These are phyloP conservation scores for Gonatopus flavifemur DNA, from an alignment of 1,140 invertebrate genomes.

Conservation along the genomic window DNA sequence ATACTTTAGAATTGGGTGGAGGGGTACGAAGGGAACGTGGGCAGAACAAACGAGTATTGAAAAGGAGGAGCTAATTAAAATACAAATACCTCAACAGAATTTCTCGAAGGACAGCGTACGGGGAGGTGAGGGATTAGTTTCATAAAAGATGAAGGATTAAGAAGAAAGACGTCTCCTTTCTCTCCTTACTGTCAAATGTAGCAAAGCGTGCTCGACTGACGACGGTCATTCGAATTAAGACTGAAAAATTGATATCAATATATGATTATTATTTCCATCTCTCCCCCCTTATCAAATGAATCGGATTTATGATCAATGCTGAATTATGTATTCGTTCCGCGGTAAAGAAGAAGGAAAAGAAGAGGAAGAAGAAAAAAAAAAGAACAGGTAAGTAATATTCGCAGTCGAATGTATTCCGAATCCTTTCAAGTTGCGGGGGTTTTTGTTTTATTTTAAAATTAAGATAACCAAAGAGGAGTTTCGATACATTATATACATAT, in stretches of 20 bases:
- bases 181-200: slow-evolving; percentile 33
- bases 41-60: slow-evolving; percentile 46
- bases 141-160: slow-evolving; percentile 29
- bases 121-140: slow-evolving; percentile 40
- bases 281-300: too few species aligned
- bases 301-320: slow-evolving; percentile 35
- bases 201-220: too few species aligned
- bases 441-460: too few species aligned
- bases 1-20: slow-evolving; percentile 16
- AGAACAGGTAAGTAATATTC: neutral
- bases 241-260: too few species aligned
- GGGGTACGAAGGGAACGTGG: slow-evolving; percentile 17
- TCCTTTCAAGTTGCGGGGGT: too few species aligned
- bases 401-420: too few species aligned
- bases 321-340: too few species aligned
- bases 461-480: too few species aligned
- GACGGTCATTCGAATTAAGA: too few species aligned
- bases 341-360: neutral
- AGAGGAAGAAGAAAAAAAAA: neutral
- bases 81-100: slow-evolving; percentile 51
- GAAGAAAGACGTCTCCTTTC: slow-evolving; percentile 25
- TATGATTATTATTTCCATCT: too few species aligned
- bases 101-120: too few species aligned
- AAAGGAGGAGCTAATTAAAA: slow-evolving; percentile 54
- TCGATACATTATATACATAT: too few species aligned